Evolutionary conservation across 2,888 invertebrate species (phyloP), one percentile per base, ranked within the genome.

Genomic region (Cheilosia urbana): DNA sequence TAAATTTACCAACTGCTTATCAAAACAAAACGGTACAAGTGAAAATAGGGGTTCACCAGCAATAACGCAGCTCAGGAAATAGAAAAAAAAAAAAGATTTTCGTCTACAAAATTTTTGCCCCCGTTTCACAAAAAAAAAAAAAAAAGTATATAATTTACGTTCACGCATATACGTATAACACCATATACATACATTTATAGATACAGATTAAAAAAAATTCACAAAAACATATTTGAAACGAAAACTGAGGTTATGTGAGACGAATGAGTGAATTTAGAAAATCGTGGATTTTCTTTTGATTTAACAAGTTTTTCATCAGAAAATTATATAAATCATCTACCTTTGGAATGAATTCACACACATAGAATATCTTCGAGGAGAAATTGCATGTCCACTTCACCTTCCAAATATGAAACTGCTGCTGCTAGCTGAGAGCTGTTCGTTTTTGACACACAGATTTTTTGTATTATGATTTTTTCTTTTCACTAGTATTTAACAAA

Each of bases 141-240:
- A 68, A 68, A 65, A 9, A 3, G 73, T 58, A 58, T 55, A 51
- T 24, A 57, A 72, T 68, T 21, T 45, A 66, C 58, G 49, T 51
- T 34, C 58, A 60, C 42, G 65, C 45, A 55, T 27, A 71, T 78
- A 68, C 79, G 63, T 68, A 66, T 62, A 42, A 78, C 72, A 72
- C 62, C 53, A 42, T 53, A 42, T 72, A 78, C 27, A 51, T 51
- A 68, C 11, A 45, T 63, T 6, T 27, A 49, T 45, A 60, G 53
- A 42, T 37, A 30, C 7, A 66, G 76, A 68, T 69, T 6, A 47
- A 62, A 53, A 78, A 79, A 84, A 84, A 80, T 57, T 51, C 49
- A 84, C 84, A 80, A 84, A 84, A 84, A 84, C 84, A 84, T 83
- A 83, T 76, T 84, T 80, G 65, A 80, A 80, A 71, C 49, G 45